Evolutionary conservation across 2,888 invertebrate species (phyloP).

Genomic region (Drosophila fulvimacula): DNA sequence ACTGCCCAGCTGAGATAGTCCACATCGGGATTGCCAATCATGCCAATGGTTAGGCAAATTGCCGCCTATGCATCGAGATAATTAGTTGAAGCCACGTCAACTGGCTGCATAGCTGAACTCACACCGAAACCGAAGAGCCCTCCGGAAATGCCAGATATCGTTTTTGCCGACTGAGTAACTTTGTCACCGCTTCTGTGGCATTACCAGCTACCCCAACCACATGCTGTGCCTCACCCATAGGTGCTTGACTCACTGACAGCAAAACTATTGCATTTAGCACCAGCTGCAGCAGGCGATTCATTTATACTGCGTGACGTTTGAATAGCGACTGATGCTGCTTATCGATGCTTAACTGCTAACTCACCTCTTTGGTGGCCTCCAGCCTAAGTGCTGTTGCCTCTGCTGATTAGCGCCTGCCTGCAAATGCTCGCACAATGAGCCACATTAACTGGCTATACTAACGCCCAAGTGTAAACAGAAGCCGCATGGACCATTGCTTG

Average conservation of each 20-base stretch:
- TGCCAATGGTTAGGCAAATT: constrained; percentile 87
- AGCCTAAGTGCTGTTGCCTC: constrained; percentile 58
- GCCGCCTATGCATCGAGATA: constrained; percentile 84
- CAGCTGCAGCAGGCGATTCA: constrained; percentile 37
- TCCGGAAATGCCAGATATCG: constrained; percentile 87
- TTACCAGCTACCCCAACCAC: constrained; percentile 26
- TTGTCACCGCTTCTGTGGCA: constrained; percentile 36
- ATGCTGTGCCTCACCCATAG: neutral
- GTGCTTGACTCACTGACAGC: constrained; percentile 6
- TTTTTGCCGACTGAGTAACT: constrained; percentile 79
- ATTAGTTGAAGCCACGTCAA: constrained; percentile 7
- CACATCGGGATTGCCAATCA: constrained; percentile 86
- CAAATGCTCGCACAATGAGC: constrained; percentile 25
- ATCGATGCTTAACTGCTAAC: neutral
- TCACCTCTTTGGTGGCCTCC: constrained; percentile 36
- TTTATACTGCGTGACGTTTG: constrained; percentile 46
- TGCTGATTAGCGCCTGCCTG: constrained; percentile 61
- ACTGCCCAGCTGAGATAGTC: constrained; percentile 88
- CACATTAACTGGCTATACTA: constrained; percentile 21
- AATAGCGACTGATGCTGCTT: constrained; percentile 34
- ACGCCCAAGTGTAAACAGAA: constrained; percentile 24
- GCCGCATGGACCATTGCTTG: constrained; percentile 37
- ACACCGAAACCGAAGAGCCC: constrained; percentile 86
- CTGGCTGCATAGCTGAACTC: constrained; percentile 50
- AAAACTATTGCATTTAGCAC: constrained; percentile 13